Base-by-base conservation (phyloP, 2,113 vertebrate species). In the Lethenteron camtschaticum region DNA sequence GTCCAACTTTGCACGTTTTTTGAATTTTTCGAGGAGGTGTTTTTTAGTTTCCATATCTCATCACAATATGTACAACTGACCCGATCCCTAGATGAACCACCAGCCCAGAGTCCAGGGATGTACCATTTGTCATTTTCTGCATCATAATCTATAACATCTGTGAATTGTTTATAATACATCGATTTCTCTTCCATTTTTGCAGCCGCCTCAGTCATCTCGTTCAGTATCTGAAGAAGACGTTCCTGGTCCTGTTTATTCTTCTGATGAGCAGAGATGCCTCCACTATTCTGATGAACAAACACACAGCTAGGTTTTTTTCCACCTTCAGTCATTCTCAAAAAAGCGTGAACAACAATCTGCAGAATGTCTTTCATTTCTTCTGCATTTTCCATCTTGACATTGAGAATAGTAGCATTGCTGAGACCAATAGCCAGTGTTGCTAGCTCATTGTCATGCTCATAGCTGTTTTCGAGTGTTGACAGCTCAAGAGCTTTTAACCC, bases 31-130 rank as follows among this genome's bases (percentile, higher is more conserved):
- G 73, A 82, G 72, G 11, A 84, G 55, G 10, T 71, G 74, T 71
- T 75, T 71, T 83, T 83, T 11, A 81, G 70, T 8, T 73, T 71
- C 18, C 81, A 72, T 68, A 81, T 63, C 66, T 71, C 70, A 5
- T 75, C 68, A 68, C 77, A 77, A 63, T 80, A 81, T n/a, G 79
- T 73, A 55, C 56, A 10, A 63, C 75, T 72, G 72, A 79, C 71
- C 68, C 77, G 73, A 72, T 76, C 74, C 73, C 74, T 77, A 3
- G 76, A 71, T 20, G 72, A 75, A 11, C 20, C 58, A 41, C 75
- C 78, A 58, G 74, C 68, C 79, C 80, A 81, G 3, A 80, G 78
- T 9, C 78, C 76, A 68, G 74, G 76, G 71, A 82, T 68, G 71
- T 71, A 79, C 18, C 71, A 73, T 16, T 70, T 66, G 18, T 56